Conservation (phyloP, 2,888 invertebrate genomes). For the Drosophila longiperda region DNA sequence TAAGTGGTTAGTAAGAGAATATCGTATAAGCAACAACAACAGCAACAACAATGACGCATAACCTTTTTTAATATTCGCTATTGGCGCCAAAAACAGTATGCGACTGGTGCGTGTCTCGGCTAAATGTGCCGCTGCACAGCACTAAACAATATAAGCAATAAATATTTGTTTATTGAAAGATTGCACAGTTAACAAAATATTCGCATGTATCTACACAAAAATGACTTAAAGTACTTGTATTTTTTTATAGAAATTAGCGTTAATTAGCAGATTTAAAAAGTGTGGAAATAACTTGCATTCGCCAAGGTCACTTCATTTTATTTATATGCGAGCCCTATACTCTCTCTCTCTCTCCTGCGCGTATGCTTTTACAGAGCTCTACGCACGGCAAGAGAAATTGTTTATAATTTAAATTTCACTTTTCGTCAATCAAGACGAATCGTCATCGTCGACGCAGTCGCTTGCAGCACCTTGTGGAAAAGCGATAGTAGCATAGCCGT, state of each 20-base stretch:
- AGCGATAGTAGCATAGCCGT: conserved; percentile 53
- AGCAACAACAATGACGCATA: conserved; percentile 32
- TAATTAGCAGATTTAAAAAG: background rate
- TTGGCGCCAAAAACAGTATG: conserved; percentile 29
- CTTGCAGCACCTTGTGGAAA: conserved; percentile 68
- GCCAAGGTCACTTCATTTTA: conserved; percentile 39
- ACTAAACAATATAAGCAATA: conserved; percentile 52
- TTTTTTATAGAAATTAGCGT: conserved; percentile 10
- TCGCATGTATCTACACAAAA: conserved; percentile 9
- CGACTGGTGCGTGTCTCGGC: conserved; percentile 50
- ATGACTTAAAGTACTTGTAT: conserved; percentile 3
- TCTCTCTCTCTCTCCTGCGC: conserved; percentile 1
- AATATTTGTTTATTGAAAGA: background rate
- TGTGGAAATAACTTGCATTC: background rate
- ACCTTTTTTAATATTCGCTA: conserved; percentile 20
- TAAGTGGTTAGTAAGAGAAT: conserved; percentile 45
- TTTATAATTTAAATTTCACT: conserved; percentile 59
- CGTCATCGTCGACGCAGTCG: conserved; percentile 19
- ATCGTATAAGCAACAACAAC: conserved; percentile 25
- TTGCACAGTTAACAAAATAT: conserved; percentile 3
- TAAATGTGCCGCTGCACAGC: conserved; percentile 43
- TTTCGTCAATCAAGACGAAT: conserved; percentile 37
- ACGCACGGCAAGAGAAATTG: conserved; percentile 48
- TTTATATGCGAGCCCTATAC: background rate
- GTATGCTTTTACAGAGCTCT: conserved; percentile 42